Base-by-base conservation (phyloP, 2,113 vertebrate species). In the Anser cygnoides region DNA sequence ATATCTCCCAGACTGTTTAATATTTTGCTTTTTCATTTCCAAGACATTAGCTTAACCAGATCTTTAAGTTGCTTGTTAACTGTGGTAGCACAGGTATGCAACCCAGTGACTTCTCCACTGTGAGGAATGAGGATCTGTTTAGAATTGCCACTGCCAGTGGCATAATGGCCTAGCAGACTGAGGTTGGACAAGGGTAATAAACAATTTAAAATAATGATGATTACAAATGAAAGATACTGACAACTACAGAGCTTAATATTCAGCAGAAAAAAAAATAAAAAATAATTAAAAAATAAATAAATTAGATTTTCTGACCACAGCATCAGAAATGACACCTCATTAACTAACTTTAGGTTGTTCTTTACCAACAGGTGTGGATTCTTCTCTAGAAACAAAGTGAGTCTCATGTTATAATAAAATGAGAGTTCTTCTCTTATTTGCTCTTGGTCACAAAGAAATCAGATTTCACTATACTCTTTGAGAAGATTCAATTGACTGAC, bases 401-500 rank as follows among this genome's bases (percentile, higher is more conserved):
- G 23, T 73, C 18, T 92, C 39, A 11, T 4, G 11, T 43, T 75
- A 52, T 35, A 72, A 3, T 55, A 61, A 80, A 19, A 39, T 19
- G 7, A 37, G 22, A 59, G 9, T 68, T 25, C 8, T 41, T 35
- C 18, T 77, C 44, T 71, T 37, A 72, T 65, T 75, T 78, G 20
- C 14, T 72, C 20, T 79, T 72, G 26, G n/a, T 65, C 13, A 46
- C 43, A 15, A 87, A 84, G 70, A 95, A 87, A 50, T 54, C 5
- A 31, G 65, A 66, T 76, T 85, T 70, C n/a, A 54, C 11, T n/a
- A 11, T 61, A 16, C 52, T 65, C 13, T 90, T 87, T 72, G 37
- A 79, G 78, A 50, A 68, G 55, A 84, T 78, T 78, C 57, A 75
- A 75, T 49, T 87, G 74, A 90, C 75, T 92, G 67, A 75, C 65